Evolutionary conservation across 2,113 vertebrate species (phyloP).

Genomic region (Boleophthalmus pectinirostris): DNA sequence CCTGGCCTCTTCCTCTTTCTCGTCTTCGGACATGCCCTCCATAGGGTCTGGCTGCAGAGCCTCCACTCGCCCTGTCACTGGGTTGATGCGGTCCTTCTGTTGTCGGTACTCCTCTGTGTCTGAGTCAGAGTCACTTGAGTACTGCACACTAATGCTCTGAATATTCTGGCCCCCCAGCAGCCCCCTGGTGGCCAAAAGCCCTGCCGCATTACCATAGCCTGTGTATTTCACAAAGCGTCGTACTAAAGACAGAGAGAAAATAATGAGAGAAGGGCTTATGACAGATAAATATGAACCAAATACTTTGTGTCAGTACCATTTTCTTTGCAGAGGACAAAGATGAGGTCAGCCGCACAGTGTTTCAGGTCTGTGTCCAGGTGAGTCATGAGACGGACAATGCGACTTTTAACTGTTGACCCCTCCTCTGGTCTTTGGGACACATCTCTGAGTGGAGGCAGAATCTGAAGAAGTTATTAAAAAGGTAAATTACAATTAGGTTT

Average conservation of each 20-base stretch:
- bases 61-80: slow-evolving; percentile 81
- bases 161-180: slow-evolving; percentile 63
- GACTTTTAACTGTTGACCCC: slow-evolving; percentile 72
- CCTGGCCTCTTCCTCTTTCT: slow-evolving; percentile 80
- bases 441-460: slow-evolving; percentile 77
- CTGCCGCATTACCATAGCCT: slow-evolving; percentile 82
- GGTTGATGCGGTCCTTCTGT: slow-evolving; percentile 76
- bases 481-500: neutral
- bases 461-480: slow-evolving; percentile 41
- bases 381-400: slow-evolving; percentile 81
- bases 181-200: slow-evolving; percentile 78
- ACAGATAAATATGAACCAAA: neutral
- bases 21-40: slow-evolving; percentile 82
- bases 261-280: neutral
- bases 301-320: slow-evolving; percentile 66
- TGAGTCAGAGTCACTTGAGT: slow-evolving; percentile 82
- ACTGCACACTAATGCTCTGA: slow-evolving; percentile 40
- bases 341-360: slow-evolving; percentile 81
- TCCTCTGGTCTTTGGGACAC: slow-evolving; percentile 73
- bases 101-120: slow-evolving; percentile 82
- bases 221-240: slow-evolving; percentile 83
- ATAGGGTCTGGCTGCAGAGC: slow-evolving; percentile 76
- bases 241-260: slow-evolving; percentile 55
- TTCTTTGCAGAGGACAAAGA: slow-evolving; percentile 86
- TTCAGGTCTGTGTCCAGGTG: slow-evolving; percentile 82